These are phyloP conservation scores for Aphelocoma californica DNA, from an alignment of 2,797 vertebrate species.

Conservation along the genomic window DNA sequence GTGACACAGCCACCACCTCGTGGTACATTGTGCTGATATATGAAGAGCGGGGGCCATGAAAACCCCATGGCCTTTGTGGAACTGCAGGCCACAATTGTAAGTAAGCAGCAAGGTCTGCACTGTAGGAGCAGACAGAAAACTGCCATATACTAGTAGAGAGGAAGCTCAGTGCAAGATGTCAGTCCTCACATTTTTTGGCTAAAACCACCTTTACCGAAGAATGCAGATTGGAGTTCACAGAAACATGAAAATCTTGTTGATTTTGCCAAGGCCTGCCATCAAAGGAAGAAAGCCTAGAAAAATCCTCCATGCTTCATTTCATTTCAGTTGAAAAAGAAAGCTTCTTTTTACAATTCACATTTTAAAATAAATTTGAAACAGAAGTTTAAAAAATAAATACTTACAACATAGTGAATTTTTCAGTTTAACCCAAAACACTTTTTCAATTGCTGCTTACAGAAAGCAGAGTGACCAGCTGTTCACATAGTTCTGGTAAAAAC, in stretches of 20 bases:
- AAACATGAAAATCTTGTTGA: not conserved
- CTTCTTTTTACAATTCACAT: not conserved
- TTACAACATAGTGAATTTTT: not conserved
- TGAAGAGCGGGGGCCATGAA: accelerated
- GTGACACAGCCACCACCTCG: not conserved
- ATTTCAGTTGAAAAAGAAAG: not conserved
- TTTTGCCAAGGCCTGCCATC: not conserved
- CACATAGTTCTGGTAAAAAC: not conserved
- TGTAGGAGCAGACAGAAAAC: not conserved
- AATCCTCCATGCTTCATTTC: accelerated
- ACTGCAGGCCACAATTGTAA: not conserved
- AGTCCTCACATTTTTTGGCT: not conserved
- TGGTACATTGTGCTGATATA: not conserved
- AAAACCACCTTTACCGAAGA: not conserved
- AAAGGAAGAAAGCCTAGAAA: not conserved
- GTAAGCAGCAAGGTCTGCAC: not conserved
- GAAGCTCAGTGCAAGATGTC: not conserved
- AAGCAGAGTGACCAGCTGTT: not conserved
- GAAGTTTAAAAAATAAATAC: not conserved
- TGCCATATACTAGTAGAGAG: not conserved
- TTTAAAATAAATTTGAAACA: not conserved
- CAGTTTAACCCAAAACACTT: not conserved
- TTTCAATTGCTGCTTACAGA: not conserved
- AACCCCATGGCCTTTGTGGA: not conserved
- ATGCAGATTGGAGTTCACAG: not conserved